Base-by-base conservation (phyloP, 2,797 vertebrate species). In the Urophycis tenuis region DNA sequence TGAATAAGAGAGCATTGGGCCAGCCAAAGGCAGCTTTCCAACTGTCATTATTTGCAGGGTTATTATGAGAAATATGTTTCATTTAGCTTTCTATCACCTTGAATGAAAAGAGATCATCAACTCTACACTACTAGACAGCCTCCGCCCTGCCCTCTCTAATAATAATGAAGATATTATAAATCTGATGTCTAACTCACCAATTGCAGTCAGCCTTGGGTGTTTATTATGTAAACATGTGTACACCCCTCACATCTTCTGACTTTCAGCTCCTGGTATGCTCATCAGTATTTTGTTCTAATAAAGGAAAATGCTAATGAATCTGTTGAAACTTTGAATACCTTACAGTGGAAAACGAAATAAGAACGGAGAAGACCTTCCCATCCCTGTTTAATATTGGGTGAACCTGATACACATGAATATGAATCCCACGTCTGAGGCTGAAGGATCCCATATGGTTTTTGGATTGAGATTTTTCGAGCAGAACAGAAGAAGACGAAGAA, bases 391-490 rank as follows among this genome's bases (percentile, higher is more conserved):
- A 86, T 88, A 85, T 84, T 74, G 75, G 80, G 88, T 88, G 85
- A 90, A 90, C 86, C 79, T 85, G 89, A 92, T 90, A 88, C 88
- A 87, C 88, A 84, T 88, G 87, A 91, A 91, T 91, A 89, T 82
- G 83, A 92, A 91, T 91, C 79, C 87, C 89, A 88, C 87, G 87
- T 91, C 88, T 80, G 78, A 82, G 84, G 90, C 60, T 25, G 75
- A 90, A 74, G 84, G 88, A 86, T 89, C 81, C 81, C 92, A 94
- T 92, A 80, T 93, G 92, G 87, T 93, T 92, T 91, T 90, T 82
- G 79, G 80, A 91, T 93, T 85, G 81, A 86, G 88, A 87, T 82
- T 79, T 77, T 82, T 84, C 72, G 72, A 87, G 81, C 82, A 81
- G 88, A 89, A 86, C 82, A 88, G 85, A 90, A 92, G 90, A 89